These are phyloP conservation scores for Rhinophrynus dorsalis DNA, from an alignment of 2,797 vertebrate species.

Conservation along the genomic window DNA sequence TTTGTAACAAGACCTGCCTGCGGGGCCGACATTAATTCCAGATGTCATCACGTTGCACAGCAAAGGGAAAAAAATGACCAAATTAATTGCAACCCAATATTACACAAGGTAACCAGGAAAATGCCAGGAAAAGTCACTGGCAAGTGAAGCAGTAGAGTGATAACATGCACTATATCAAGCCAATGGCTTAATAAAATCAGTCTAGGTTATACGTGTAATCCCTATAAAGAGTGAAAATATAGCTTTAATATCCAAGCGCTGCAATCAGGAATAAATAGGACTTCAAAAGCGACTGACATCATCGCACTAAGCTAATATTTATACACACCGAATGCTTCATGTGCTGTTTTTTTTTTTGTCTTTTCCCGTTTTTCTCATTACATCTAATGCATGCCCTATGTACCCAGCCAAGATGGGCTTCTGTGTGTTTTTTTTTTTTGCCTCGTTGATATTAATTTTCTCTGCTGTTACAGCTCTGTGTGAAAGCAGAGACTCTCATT, in stretches of 20 bases:
- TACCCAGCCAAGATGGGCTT: not conserved
- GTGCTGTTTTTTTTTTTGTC: not conserved
- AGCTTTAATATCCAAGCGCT: constrained; percentile 21
- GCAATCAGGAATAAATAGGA: constrained; percentile 25
- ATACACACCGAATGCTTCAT: constrained; percentile 13
- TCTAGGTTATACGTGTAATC: constrained; percentile 11
- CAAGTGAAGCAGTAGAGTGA: not conserved
- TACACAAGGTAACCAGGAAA: not conserved
- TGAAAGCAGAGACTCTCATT: not conserved
- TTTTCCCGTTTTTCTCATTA: constrained; percentile 19
- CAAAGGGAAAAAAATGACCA: not conserved
- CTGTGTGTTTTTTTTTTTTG: not conserved
- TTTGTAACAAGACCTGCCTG: not conserved
- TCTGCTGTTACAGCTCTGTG: not conserved
- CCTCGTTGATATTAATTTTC: constrained; percentile 3
- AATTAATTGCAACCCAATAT: not conserved
- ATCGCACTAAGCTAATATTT: constrained; percentile 14
- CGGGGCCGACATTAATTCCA: constrained; percentile 9
- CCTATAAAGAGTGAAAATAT: constrained; percentile 27
- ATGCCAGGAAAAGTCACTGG: not conserved
- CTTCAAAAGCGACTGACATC: constrained; percentile 27
- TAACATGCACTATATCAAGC: constrained; percentile 11
- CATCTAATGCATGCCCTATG: constrained; percentile 3
- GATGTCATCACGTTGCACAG: not conserved
- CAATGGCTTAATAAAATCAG: constrained; percentile 31